Evolutionary conservation across 2,113 vertebrate species (phyloP), one percentile per base, ranked within the genome.

Genomic region (Laticauda laticaudata): DNA sequence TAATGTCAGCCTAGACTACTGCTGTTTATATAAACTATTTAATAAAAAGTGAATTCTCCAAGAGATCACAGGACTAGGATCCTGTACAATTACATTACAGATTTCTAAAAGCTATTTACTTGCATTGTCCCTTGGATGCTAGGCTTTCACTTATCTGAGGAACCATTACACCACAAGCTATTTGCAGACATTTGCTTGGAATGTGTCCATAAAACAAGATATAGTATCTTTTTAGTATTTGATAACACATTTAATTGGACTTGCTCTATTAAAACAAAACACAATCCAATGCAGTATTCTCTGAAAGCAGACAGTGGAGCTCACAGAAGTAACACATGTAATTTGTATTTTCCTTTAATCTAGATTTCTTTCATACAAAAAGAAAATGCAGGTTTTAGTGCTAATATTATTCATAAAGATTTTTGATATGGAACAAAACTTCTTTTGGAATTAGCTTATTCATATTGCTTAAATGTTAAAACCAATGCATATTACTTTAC

Each of bases 161-260:
- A 86, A 89, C 89, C 90, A 91, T 93, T 96, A 95, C 96, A 94
- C 96, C 96, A 92, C 45, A 95, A 69, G 88, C 94, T 95, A 94
- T 96, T 95, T 96, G 95, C 93, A 34, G 61, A 91, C 95, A 96
- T 95, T 95, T 96, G 95, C 94, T 96, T 93, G 93, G 94, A 95
- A 95, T 64, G 90, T 88, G 88, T 21, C 93, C 93, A 93, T 94
- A 96, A 94, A 95, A 96, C 96, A 97, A 95, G 89, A 93, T 90
- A 93, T 88, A 93, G 87, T 95, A 91, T 81, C 92, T 94, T 95
- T 92, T 94, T 94, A 95, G 92, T 93, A 91, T 91, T 54, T 90
- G 89, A 92, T 5, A 89, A 86, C 89, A 92, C 89, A 91, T 93
- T 85, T 94, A 87, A 81, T 93, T 94, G 92, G 93, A 26, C 21